A percentile compares a stretch with the other conserved stretches of the same genome.
Conservation (phyloP, 2,888 invertebrate species). For the Chaetogeoica ovagalla region DNA sequence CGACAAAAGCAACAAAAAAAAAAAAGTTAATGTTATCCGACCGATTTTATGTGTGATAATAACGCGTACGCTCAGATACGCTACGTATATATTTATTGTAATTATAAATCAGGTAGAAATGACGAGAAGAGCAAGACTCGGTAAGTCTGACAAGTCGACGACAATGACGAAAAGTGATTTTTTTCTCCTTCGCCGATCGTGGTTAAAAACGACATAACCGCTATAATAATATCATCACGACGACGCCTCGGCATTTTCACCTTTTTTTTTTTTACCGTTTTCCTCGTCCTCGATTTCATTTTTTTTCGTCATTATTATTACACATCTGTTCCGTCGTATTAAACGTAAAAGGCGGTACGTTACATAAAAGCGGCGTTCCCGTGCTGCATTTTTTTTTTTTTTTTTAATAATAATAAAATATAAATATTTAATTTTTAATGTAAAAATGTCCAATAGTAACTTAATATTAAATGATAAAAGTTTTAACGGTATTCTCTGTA, state of each 20-base stretch:
- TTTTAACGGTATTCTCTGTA: too few relatives aligned
- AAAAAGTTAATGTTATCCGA: conserved; percentile 25
- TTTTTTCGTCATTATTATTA: neutral
- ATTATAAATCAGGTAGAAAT: neutral
- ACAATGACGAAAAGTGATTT: too few relatives aligned
- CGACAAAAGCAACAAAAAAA: too few relatives aligned
- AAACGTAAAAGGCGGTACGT: too few relatives aligned
- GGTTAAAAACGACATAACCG: neutral
- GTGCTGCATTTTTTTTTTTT: too few relatives aligned
- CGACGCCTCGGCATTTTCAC: conserved; percentile 28
- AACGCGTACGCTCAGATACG: neutral
- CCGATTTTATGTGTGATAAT: neutral
- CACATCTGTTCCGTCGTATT: neutral
- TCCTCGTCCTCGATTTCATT: neutral
- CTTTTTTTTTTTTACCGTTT: neutral
- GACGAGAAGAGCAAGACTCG: neutral
- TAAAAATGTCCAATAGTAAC: too few relatives aligned
- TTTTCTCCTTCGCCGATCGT: neutral
- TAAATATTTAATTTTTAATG: too few relatives aligned
- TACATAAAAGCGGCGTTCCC: too few relatives aligned
- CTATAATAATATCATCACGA: conserved; percentile 5
- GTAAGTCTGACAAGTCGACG: too few relatives aligned
- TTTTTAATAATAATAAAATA: too few relatives aligned
- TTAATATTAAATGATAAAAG: too few relatives aligned
- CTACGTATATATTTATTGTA: neutral